A percentile compares a stretch with the other conserved stretches of the same genome.
These are phyloP conservation scores for Muscina levida DNA, from an alignment of 2,888 invertebrate genomes.

Conservation along the genomic window DNA sequence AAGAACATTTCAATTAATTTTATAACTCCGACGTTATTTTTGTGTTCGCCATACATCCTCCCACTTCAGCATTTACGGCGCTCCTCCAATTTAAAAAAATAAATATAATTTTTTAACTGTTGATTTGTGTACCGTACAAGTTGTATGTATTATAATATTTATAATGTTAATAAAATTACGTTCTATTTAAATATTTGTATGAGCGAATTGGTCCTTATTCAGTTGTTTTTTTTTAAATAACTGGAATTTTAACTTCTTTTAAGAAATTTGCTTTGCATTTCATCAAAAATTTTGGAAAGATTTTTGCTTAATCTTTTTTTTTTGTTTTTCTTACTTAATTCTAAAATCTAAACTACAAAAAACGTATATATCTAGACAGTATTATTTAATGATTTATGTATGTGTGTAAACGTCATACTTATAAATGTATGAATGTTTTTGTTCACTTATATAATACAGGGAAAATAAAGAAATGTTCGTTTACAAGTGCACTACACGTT, in stretches of 20 bases:
- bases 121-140: slow-evolving; percentile 43
- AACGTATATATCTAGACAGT: not conserved
- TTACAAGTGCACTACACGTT: slow-evolving; percentile 51
- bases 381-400: slow-evolving; percentile 42
- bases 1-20: too few species aligned
- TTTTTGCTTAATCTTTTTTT: slow-evolving; percentile 36
- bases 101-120: slow-evolving; percentile 43
- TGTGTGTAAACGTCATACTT: slow-evolving; percentile 20
- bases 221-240: slow-evolving; percentile 52
- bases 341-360: slow-evolving; percentile 38
- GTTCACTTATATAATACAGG: not conserved
- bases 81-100: too few species aligned
- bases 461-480: slow-evolving; percentile 16
- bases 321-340: too few species aligned
- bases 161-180: slow-evolving; percentile 24
- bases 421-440: slow-evolving; percentile 36
- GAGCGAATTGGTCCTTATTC: slow-evolving; percentile 68
- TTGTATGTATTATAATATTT: slow-evolving; percentile 49
- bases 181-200: slow-evolving; percentile 38
- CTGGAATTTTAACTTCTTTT: slow-evolving; percentile 60
- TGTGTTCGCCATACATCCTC: too few species aligned
- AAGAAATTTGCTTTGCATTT: slow-evolving; percentile 62
- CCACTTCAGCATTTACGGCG: too few species aligned
- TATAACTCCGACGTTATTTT: too few species aligned
- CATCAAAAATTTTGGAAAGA: slow-evolving; percentile 39